Evolutionary conservation across 2,113 vertebrate species (phyloP).

Genomic region (Notarius quadriscutis): DNA sequence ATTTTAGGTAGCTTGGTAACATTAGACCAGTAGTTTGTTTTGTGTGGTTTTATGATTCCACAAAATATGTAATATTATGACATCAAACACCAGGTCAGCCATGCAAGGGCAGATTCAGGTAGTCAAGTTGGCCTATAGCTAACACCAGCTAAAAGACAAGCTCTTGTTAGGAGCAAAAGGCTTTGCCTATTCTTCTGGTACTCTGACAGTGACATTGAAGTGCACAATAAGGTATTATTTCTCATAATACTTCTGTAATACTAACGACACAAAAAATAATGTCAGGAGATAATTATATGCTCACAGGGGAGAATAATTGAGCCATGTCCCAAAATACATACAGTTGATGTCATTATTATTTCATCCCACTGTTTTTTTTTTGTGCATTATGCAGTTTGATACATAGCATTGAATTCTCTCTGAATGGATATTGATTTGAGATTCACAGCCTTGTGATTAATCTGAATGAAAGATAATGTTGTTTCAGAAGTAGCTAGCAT

Average conservation of each 20-base stretch:
- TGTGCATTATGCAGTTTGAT: not conserved
- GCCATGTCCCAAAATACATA: not conserved
- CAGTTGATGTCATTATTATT: not conserved
- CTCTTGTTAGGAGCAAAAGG: not conserved
- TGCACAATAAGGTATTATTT: not conserved
- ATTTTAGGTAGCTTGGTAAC: not conserved
- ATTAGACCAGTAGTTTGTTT: not conserved
- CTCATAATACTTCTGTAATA: not conserved
- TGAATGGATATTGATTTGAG: not conserved
- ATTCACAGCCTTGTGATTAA: not conserved
- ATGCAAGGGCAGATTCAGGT: not conserved
- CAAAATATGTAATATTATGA: not conserved
- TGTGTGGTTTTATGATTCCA: not conserved
- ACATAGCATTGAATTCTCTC: not conserved
- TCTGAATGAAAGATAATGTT: not conserved
- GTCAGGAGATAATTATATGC: not conserved
- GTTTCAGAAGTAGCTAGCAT: not conserved
- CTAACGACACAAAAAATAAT: not conserved
- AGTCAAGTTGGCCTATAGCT: not conserved
- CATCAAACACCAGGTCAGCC: not conserved
- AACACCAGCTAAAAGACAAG: not conserved
- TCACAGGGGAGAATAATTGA: not conserved
- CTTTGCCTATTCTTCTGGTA: not conserved
- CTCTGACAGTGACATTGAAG: not conserved
- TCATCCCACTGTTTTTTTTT: not conserved